phyloP scores from a whole-genome alignment of 1,140 invertebrate species.

The Euborellia annulipes region DNA sequence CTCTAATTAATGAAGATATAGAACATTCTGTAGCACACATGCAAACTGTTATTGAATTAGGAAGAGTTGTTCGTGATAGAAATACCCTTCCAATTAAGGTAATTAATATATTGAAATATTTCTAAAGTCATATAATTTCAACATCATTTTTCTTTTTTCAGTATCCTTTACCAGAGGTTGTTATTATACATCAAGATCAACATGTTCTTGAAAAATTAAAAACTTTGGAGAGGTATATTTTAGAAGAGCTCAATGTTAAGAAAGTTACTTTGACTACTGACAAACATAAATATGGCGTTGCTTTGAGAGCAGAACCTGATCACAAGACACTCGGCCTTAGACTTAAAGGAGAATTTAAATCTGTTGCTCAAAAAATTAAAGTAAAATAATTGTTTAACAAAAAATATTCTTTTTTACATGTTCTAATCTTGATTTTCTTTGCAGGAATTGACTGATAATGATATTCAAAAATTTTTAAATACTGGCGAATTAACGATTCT shows the following conservation, averaged over 20 bases:
- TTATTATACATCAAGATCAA: conserved; percentile 80
- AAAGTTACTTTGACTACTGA: conserved; percentile 77
- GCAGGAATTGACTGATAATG: conserved; percentile 50
- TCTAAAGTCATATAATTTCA: conserved; percentile 2
- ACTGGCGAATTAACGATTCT: conserved; percentile 53
- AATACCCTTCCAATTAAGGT: conserved; percentile 85
- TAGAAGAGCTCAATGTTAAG: conserved; percentile 89
- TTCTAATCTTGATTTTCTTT: background rate
- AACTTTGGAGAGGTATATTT: conserved; percentile 70
- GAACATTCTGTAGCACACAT: conserved; percentile 81
- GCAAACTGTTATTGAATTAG: conserved; percentile 91
- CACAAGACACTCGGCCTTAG: conserved; percentile 70
- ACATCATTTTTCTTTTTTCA: conserved; percentile 17
- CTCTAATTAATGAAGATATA: conserved; percentile 70
- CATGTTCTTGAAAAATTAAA: conserved; percentile 65
- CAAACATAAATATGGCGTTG: conserved; percentile 86
- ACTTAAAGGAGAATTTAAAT: conserved; percentile 79
- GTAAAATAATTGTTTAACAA: conserved; percentile 20
- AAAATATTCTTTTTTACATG: conserved; percentile 10
- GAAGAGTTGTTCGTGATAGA: conserved; percentile 79
- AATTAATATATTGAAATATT: conserved; percentile 5
- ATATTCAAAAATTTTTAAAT: conserved; percentile 62
- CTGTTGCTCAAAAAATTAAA: conserved; percentile 67
- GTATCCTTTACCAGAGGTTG: conserved; percentile 90
- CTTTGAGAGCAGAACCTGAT: conserved; percentile 86